A percentile compares a stretch with the other conserved stretches of the same genome.
Evolutionary conservation across 2,888 invertebrate genomes (phyloP).

Genomic region (Dryocosmus kuriphilus): DNA sequence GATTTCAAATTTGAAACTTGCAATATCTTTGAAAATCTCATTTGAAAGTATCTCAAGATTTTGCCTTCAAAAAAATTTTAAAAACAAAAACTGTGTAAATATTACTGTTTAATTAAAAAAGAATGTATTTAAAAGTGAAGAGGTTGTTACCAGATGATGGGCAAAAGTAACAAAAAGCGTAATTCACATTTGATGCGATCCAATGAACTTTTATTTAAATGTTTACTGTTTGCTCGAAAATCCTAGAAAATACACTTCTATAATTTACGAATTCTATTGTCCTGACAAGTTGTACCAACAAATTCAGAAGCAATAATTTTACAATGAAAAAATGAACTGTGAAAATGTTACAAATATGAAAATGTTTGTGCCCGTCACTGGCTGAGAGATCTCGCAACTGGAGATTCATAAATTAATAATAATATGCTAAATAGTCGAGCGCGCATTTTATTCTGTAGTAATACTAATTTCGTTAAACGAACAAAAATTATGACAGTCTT

Average conservation of each 20-base stretch:
- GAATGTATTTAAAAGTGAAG: neutral
- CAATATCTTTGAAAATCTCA: neutral
- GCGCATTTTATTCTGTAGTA: conserved; percentile 25
- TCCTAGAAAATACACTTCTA: conserved; percentile 34
- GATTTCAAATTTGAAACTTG: neutral
- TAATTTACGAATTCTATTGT: conserved; percentile 29
- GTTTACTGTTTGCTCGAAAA: conserved; percentile 34
- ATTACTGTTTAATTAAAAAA: neutral
- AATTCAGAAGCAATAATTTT: neutral
- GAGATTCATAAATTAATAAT: conserved; percentile 32
- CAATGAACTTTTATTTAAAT: conserved; percentile 35
- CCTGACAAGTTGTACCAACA: conserved; percentile 14
- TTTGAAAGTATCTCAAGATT: neutral
- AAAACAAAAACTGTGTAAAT: neutral
- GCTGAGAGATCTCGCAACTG: conserved; percentile 18
- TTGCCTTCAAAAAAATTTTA: too few species aligned
- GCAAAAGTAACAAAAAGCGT: neutral
- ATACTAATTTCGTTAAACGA: conserved; percentile 38
- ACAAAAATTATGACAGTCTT: conserved; percentile 38
- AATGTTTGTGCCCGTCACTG: conserved; percentile 37
- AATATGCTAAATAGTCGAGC: conserved; percentile 11
- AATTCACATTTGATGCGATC: conserved; percentile 38
- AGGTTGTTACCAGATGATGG: conserved; percentile 2
- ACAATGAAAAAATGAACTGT: conserved; percentile 6
- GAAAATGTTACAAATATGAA: conserved; percentile 25